A percentile compares a stretch with the other conserved stretches of the same genome.
phyloP scores from a whole-genome alignment of 2,888 invertebrate genomes.

The Sympetrum striolatum region DNA sequence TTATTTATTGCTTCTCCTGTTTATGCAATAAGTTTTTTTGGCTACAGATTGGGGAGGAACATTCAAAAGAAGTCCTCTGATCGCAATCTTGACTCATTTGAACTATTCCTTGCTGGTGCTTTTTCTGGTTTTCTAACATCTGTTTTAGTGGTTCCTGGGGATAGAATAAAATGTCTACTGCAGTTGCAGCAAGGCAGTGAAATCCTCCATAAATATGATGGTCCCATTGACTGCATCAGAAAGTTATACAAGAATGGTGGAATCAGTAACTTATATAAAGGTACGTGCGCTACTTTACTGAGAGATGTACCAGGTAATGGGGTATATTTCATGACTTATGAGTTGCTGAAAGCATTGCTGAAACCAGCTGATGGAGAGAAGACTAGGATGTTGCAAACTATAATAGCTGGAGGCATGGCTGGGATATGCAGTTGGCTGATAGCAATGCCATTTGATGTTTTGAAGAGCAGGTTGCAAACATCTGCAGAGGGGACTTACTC shows the following conservation, averaged over 20 bases:
- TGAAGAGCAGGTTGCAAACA: slow-evolving; percentile 68
- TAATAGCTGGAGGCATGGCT: slow-evolving; percentile 68
- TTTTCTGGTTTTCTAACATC: slow-evolving; percentile 68
- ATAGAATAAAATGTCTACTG: slow-evolving; percentile 67
- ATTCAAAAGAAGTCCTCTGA: slow-evolving; percentile 58
- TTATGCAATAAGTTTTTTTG: slow-evolving; percentile 69
- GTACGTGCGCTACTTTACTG: slow-evolving; percentile 66
- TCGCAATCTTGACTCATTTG: slow-evolving; percentile 60
- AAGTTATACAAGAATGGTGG: slow-evolving; percentile 66
- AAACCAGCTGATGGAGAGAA: slow-evolving; percentile 54
- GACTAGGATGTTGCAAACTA: slow-evolving; percentile 52
- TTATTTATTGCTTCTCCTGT: slow-evolving; percentile 68
- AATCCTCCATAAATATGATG: slow-evolving; percentile 57
- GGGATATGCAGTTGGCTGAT: slow-evolving; percentile 69
- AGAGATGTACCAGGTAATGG: slow-evolving; percentile 63
- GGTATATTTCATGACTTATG: slow-evolving; percentile 66
- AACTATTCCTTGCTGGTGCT: slow-evolving; percentile 66
- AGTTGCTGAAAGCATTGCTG: slow-evolving; percentile 61
- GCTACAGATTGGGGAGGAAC: slow-evolving; percentile 66
- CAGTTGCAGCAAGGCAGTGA: slow-evolving; percentile 58
- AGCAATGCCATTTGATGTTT: slow-evolving; percentile 68
- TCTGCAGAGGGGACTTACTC: slow-evolving; percentile 68
- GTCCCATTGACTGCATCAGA: slow-evolving; percentile 65
- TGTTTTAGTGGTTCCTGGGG: slow-evolving; percentile 67
- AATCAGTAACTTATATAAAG: slow-evolving; percentile 65